phyloP scores from a whole-genome alignment of 2,888 invertebrate genomes.

The Lacanobia wlatinum region DNA sequence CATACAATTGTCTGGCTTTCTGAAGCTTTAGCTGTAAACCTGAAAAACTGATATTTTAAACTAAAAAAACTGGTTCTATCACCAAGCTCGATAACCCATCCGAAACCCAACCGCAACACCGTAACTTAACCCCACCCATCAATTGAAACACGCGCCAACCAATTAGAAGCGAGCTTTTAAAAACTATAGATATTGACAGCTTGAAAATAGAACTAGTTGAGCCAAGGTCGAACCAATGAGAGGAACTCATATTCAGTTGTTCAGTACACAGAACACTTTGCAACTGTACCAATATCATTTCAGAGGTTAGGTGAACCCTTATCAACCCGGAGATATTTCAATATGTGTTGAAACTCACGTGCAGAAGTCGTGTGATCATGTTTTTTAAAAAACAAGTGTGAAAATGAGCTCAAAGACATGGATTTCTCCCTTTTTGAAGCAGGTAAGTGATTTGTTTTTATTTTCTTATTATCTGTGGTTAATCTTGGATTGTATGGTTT shows the following conservation, averaged over 20 bases:
- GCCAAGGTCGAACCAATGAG: slow-evolving; percentile 44
- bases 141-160: slow-evolving; percentile 40
- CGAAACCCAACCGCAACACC: slow-evolving; percentile 8
- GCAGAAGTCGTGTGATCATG: slow-evolving; percentile 33
- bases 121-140: slow-evolving; percentile 29
- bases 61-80: neutral
- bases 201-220: slow-evolving; percentile 45
- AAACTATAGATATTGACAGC: slow-evolving; percentile 30
- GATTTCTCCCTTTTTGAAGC: slow-evolving; percentile 57
- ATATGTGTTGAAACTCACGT: slow-evolving; percentile 24
- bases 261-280: slow-evolving; percentile 1
- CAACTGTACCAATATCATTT: slow-evolving; percentile 32
- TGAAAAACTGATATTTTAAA: neutral
- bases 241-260: slow-evolving; percentile 43
- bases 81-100: neutral
- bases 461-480: slow-evolving; percentile 5
- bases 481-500: neutral
- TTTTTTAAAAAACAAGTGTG: neutral
- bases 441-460: slow-evolving; percentile 46
- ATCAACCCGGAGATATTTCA: slow-evolving; percentile 24
- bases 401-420: slow-evolving; percentile 45
- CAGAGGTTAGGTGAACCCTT: slow-evolving; percentile 37
- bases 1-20: too few species aligned
- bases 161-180: slow-evolving; percentile 35
- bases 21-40: neutral